phyloP scores from a whole-genome alignment of 2,113 vertebrate genomes.

The Sclerurus mexicanus region DNA sequence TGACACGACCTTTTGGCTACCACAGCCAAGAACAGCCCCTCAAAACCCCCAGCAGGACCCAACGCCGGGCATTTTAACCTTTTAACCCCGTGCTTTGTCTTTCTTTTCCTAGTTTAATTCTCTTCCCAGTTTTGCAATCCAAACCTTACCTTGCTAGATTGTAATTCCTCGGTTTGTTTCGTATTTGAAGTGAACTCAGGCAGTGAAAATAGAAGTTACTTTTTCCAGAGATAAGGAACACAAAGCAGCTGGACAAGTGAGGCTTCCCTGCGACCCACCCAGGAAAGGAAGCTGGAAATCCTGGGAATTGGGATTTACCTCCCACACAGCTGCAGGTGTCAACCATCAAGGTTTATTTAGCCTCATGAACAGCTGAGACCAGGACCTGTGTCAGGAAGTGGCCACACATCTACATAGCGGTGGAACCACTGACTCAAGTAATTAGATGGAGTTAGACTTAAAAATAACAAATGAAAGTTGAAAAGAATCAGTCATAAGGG shows the following conservation, averaged over 20 bases:
- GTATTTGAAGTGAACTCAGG: not conserved
- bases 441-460: not conserved
- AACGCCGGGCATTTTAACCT: not conserved
- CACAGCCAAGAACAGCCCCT: not conserved
- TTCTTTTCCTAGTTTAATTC: not conserved
- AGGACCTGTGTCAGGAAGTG: not conserved
- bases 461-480: not conserved
- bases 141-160: not conserved
- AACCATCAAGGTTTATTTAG: not conserved
- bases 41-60: not conserved
- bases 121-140: not conserved
- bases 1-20: not conserved
- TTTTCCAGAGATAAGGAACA: not conserved
- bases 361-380: not conserved
- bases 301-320: not conserved
- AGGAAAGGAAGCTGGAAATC: not conserved
- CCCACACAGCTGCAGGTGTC: not conserved
- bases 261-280: not conserved
- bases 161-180: not conserved
- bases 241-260: not conserved
- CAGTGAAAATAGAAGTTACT: not conserved
- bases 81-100: not conserved
- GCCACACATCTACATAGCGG: fast-evolving
- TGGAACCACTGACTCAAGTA: not conserved
- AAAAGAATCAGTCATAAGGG: not conserved